Evolutionary conservation across 1,140 invertebrate species (phyloP), one percentile per base, ranked within the genome.

Genomic region (Ctenoplectra terminalis): DNA sequence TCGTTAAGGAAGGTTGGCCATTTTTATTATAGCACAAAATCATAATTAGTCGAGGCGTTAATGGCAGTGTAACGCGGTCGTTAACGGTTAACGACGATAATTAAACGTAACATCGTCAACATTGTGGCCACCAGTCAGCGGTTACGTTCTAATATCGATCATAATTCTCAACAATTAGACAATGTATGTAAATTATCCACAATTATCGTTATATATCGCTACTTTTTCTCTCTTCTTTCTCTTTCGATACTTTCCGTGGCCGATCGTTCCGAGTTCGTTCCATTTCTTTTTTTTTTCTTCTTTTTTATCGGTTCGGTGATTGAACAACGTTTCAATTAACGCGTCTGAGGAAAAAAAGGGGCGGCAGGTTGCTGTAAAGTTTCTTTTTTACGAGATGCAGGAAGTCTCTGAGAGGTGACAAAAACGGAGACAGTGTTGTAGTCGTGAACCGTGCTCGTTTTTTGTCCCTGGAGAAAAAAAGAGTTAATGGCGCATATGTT

Each of bases 51-150:
- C 29, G 23, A 50, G 46, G 71, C 61, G 75, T 79, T 79, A 76
- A 85, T 58, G 71, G 29, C 34, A 52, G 72, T 23, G 52, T 80
- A 74, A 79, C 31, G 20, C 20, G 61, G 23, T 60, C 52, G 52
- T 72, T 83, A 75, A 81, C 69, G 37, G 58, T 83, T 84, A 86
- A 83, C 52, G 76, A 50, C 52, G 52, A 73, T 69, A 58, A 87
- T 87, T 78, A 78, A 84, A 48, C 60, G 34, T 46, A 76, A 66
- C 61, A 52, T 77, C 61, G 73, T 37, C 34, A 66, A 63, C 43
- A 40, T 61, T 34, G 60, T 46, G 54, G 52, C 48, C 46, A 56
- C 46, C 77, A 78, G 34, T 58, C 46, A 15, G 17, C n/a, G 67
- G 77, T 75, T 87, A 60, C 54, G 20, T 77, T 77, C 61, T 77